Conservation (phyloP, 2,797 vertebrate species). For the Scarus forsteni region DNA sequence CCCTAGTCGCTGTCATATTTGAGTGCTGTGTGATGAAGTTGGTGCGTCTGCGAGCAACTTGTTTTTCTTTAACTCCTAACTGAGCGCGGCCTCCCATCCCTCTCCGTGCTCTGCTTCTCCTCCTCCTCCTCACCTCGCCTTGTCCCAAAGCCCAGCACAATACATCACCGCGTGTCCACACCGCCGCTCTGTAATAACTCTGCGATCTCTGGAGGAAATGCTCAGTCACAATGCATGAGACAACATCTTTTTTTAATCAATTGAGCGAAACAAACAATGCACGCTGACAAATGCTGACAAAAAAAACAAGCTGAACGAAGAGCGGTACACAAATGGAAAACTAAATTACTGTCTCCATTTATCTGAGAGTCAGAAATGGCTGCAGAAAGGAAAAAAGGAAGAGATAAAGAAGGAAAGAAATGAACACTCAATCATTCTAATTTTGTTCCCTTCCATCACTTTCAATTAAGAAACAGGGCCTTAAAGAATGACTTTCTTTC, state of each 20-base stretch:
- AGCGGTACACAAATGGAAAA: conserved; percentile 85
- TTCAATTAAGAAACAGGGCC: conserved; percentile 89
- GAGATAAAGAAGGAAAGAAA: conserved; percentile 60
- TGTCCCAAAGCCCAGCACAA: conserved; percentile 84
- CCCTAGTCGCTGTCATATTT: conserved; percentile 67
- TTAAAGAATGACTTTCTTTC: conserved; percentile 89
- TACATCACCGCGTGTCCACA: conserved; percentile 81
- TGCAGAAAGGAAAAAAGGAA: conserved; percentile 16
- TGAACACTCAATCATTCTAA: conserved; percentile 87
- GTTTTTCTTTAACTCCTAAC: conserved; percentile 77
- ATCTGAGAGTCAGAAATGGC: conserved; percentile 79
- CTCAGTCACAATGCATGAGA: conserved; percentile 91
- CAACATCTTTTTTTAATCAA: conserved; percentile 84
- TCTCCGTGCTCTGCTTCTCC: conserved; percentile 45
- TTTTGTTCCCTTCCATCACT: conserved; percentile 88
- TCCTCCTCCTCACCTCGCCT: conserved; percentile 61
- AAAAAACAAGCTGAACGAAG: conserved; percentile 69
- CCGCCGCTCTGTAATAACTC: conserved; percentile 86
- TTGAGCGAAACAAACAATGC: conserved; percentile 79
- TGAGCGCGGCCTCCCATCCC: conserved; percentile 50
- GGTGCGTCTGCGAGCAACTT: conserved; percentile 61
- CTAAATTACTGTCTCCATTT: conserved; percentile 88
- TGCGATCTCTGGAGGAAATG: conserved; percentile 90
- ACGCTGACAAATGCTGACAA: conserved; percentile 65
- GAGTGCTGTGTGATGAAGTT: conserved; percentile 74